phyloP scores from a whole-genome alignment of 2,113 vertebrate genomes.

The Microcebus lehilahytsara region DNA sequence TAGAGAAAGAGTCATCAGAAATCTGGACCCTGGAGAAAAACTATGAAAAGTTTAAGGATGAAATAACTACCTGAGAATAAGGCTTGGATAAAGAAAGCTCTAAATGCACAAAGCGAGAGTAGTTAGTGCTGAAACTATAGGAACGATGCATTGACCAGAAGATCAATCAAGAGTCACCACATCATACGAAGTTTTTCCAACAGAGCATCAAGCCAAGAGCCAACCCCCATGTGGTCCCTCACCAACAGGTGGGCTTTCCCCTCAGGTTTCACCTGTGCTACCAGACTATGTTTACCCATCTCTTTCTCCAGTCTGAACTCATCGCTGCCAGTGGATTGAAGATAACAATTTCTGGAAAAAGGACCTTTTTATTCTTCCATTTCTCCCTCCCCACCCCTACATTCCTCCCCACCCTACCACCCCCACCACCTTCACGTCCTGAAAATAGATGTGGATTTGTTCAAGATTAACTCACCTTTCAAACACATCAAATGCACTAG shows the following conservation, averaged over 20 bases:
- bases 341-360: not conserved
- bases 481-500: not conserved
- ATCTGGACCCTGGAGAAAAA: not conserved
- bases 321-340: not conserved
- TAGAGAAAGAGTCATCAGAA: constrained; percentile 7
- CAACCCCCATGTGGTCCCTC: not conserved
- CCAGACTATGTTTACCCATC: not conserved
- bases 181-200: not conserved
- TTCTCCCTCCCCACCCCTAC: not conserved
- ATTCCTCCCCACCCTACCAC: not conserved
- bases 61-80: not conserved
- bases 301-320: not conserved
- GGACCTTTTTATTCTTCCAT: not conserved
- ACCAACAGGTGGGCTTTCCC: not conserved
- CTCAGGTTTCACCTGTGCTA: not conserved
- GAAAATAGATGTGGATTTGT: not conserved
- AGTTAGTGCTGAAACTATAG: not conserved
- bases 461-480: not conserved
- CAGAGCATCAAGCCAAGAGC: not conserved
- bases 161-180: not conserved
- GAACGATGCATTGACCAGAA: not conserved
- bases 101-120: not conserved
- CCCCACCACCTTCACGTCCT: not conserved
- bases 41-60: not conserved
- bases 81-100: not conserved